Percentiles rank a stretch among this genome's conserved stretches.
phyloP scores from a whole-genome alignment of 2,113 vertebrate species.

The Bagarius yarrelli region DNA sequence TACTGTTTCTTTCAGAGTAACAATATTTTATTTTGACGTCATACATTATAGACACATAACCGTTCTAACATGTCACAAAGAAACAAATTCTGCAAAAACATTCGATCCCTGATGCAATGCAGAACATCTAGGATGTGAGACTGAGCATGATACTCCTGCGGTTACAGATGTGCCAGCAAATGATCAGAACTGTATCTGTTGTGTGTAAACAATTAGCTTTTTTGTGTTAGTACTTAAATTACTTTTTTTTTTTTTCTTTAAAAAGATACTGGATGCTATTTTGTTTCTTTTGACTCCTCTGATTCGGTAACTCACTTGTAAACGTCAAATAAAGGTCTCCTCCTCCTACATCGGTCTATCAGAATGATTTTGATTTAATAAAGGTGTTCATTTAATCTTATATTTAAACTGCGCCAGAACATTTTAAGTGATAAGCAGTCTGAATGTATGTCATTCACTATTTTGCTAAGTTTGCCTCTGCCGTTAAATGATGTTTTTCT shows the following conservation, averaged over 20 bases:
- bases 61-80: not conserved
- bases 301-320: constrained; percentile 19
- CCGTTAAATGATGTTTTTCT: not conserved
- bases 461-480: not conserved
- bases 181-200: constrained; percentile 36
- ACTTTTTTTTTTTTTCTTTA: constrained; percentile 8
- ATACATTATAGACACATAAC: not conserved
- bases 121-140: constrained; percentile 12
- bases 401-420: not conserved
- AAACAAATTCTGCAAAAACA: not conserved
- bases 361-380: not conserved
- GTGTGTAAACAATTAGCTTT: constrained; percentile 31
- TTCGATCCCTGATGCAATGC: not conserved
- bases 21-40: constrained; percentile 3
- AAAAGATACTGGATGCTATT: not conserved
- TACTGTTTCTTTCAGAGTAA: not conserved
- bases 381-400: not conserved
- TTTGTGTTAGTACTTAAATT: constrained; percentile 27
- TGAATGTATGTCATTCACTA: not conserved
- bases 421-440: not conserved
- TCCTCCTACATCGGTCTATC: not conserved
- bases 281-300: not conserved
- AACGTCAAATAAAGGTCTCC: constrained; percentile 40
- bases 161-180: constrained; percentile 13
- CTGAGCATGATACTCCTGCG: constrained; percentile 50